These are phyloP conservation scores for Rhodinocichla rosea DNA, from an alignment of 2,113 vertebrate genomes.

Conservation along the genomic window DNA sequence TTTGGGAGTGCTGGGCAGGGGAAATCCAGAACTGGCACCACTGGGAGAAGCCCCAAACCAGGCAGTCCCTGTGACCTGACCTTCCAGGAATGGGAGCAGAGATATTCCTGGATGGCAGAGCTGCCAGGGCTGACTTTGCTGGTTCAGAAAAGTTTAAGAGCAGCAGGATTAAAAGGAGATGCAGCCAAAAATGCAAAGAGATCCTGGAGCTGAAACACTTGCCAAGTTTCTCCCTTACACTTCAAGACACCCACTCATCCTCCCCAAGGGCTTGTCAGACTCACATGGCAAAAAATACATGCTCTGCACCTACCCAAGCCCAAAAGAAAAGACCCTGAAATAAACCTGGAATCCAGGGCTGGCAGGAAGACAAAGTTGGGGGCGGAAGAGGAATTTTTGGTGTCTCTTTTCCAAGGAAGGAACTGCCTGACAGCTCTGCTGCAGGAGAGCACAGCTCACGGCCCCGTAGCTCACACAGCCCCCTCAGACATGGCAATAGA, in stretches of 20 bases:
- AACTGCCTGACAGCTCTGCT: constrained; percentile 37
- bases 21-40: background rate
- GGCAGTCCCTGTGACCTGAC: background rate
- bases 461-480: background rate
- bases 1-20: background rate
- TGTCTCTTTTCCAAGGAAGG: constrained; percentile 22
- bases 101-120: background rate
- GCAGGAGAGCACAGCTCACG: background rate
- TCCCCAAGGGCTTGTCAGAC: constrained; percentile 63
- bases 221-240: constrained; percentile 48
- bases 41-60: background rate
- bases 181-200: constrained; percentile 46
- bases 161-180: constrained; percentile 26
- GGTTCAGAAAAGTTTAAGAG: constrained; percentile 18
- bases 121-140: background rate
- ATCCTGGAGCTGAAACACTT: constrained; percentile 18
- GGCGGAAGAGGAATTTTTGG: constrained; percentile 29
- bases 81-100: background rate
- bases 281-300: constrained; percentile 53
- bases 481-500: background rate
- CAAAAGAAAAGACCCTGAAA: constrained; percentile 59
- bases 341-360: constrained; percentile 60
- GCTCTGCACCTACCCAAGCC: constrained; percentile 39
- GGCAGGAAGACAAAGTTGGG: constrained; percentile 55
- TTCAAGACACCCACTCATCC: constrained; percentile 57